These are phyloP conservation scores for Synanthedon tipuliformis DNA, from an alignment of 2,888 invertebrate species.

Conservation along the genomic window DNA sequence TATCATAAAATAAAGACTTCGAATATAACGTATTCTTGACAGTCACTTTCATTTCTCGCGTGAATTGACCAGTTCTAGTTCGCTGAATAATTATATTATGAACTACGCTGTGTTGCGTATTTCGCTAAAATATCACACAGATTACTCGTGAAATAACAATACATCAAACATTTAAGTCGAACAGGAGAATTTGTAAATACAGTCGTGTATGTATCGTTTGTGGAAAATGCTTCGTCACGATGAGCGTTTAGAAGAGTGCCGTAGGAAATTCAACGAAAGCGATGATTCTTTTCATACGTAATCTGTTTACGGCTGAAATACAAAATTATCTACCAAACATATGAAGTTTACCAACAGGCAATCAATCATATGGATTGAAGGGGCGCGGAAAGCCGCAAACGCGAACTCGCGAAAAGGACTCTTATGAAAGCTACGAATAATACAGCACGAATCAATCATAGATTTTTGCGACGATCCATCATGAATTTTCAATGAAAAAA, in stretches of 20 bases:
- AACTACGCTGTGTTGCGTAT: conserved; percentile 2
- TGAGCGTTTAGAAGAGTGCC: conserved; percentile 31
- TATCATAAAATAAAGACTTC: no score
- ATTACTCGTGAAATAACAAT: not conserved
- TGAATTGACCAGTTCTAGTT: conserved; percentile 44
- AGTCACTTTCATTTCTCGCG: conserved; percentile 64
- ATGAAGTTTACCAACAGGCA: conserved; percentile 60
- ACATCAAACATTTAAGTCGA: not conserved
- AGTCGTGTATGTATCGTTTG: conserved; percentile 26
- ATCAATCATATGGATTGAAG: conserved; percentile 60
- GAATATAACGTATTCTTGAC: conserved; percentile 14
- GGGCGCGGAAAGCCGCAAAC: conserved; percentile 55
- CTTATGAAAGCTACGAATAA: conserved; percentile 63
- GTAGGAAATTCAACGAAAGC: conserved; percentile 32
- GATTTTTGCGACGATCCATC: conserved; percentile 65
- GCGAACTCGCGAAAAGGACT: conserved; percentile 53
- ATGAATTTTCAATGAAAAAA: conserved; percentile 60
- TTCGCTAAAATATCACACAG: not conserved
- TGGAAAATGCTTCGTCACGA: conserved; percentile 43
- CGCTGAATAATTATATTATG: conserved; percentile 24
- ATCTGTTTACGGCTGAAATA: conserved; percentile 68
- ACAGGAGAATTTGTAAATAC: not conserved
- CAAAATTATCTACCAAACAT: conserved; percentile 68
- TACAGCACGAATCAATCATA: conserved; percentile 68
- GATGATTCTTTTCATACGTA: conserved; percentile 62